A percentile compares a stretch with the other conserved stretches of the same genome.
Evolutionary conservation across 2,888 invertebrate genomes (phyloP).

Genomic region (Hemaris fuciformis): DNA sequence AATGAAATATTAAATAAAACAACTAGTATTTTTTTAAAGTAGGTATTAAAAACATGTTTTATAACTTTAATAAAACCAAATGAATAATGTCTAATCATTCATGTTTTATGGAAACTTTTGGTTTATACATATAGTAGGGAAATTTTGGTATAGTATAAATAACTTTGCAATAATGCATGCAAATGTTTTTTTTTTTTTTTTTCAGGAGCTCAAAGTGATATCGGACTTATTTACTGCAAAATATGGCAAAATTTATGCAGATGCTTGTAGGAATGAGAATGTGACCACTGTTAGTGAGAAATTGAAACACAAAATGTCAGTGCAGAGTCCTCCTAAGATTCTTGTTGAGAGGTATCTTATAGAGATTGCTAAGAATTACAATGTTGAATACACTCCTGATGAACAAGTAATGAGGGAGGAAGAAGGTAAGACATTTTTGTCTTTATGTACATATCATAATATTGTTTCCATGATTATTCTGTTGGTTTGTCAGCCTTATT

Average conservation of each 20-base stretch:
- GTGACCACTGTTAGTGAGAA: constrained; percentile 93
- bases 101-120: no score
- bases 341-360: constrained; percentile 96
- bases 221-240: constrained; percentile 94
- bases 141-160: no score
- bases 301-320: constrained; percentile 94
- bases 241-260: constrained; percentile 96
- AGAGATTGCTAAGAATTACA: constrained; percentile 97
- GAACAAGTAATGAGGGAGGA: constrained; percentile 93
- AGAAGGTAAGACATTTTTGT: constrained; percentile 55
- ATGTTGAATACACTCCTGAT: constrained; percentile 97
- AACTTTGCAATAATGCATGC: no score
- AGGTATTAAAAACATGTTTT: no score
- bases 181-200: constrained; percentile 16
- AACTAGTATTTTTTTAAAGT: no score
- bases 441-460: background rate
- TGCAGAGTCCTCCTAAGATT: constrained; percentile 97
- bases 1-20: no score
- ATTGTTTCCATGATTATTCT: no score
- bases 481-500: background rate
- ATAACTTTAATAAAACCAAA: no score
- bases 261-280: constrained; percentile 91
- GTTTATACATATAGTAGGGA: no score
- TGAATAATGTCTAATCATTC: no score
- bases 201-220: constrained; percentile 87